These are phyloP conservation scores for Acleris holmiana DNA, from an alignment of 2,888 invertebrate genomes.

Conservation along the genomic window DNA sequence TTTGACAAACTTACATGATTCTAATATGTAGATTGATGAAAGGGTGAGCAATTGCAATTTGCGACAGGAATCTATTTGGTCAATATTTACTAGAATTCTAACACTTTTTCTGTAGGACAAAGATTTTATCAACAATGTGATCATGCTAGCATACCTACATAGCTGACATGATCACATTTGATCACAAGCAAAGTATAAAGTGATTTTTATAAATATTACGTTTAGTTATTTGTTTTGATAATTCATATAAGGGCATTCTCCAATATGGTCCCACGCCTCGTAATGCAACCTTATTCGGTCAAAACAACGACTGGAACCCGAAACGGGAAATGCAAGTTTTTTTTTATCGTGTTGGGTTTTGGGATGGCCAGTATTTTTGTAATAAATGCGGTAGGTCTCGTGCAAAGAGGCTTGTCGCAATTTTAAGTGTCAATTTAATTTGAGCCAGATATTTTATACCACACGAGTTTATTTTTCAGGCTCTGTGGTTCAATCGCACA, in stretches of 20 bases:
- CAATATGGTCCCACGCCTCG: not conserved
- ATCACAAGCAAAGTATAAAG: not conserved
- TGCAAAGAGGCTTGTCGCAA: not conserved
- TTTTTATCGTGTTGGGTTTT: not conserved
- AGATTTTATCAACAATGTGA: too few relatives aligned
- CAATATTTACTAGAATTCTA: too few relatives aligned
- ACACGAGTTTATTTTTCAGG: too few relatives aligned
- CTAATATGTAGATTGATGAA: too few relatives aligned
- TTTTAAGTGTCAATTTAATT: not conserved
- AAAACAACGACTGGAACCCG: not conserved
- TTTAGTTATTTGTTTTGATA: not conserved
- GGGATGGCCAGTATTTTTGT: not conserved
- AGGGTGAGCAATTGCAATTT: too few relatives aligned
- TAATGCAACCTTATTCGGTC: conserved; percentile 6
- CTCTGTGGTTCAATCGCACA: too few relatives aligned
- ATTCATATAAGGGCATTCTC: not conserved
- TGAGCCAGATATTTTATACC: not conserved
- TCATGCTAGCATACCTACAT: too few relatives aligned
- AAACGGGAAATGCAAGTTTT: not conserved
- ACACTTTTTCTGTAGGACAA: too few relatives aligned
- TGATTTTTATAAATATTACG: not conserved
- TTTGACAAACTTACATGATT: too few relatives aligned
- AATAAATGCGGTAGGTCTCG: not conserved
- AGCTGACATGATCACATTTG: not conserved
- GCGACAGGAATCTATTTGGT: too few relatives aligned